These are phyloP conservation scores for Melinopterus prodromus DNA, from an alignment of 2,888 invertebrate species.

Conservation along the genomic window DNA sequence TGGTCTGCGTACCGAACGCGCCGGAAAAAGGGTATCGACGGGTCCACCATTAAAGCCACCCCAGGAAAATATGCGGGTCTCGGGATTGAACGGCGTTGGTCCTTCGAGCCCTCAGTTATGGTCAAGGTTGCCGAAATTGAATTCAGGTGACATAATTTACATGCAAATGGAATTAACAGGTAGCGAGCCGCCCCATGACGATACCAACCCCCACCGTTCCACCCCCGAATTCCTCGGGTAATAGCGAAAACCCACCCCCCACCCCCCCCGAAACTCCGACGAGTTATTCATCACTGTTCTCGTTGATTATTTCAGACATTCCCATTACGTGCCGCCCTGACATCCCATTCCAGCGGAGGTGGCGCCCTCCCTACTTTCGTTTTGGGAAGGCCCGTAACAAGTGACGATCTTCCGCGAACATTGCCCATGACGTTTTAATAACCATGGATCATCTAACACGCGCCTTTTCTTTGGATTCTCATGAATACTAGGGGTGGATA, in stretches of 20 bases:
- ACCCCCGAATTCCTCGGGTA: slow-evolving; percentile 19
- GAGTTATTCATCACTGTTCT: slow-evolving; percentile 11
- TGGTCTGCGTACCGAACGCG: not conserved
- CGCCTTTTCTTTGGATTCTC: too few species aligned
- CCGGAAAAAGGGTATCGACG: slow-evolving; percentile 1
- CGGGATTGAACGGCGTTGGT: slow-evolving; percentile 12
- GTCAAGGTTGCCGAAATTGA: not conserved
- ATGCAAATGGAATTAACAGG: slow-evolving; percentile 34
- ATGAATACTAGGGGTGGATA: too few species aligned
- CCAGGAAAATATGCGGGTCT: slow-evolving; percentile 23
- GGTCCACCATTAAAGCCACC: slow-evolving; percentile 24
- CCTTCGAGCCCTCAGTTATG: not conserved
- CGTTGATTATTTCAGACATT: slow-evolving; percentile 30
- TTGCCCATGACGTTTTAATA: too few species aligned
- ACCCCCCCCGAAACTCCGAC: not conserved
- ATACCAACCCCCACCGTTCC: slow-evolving; percentile 17
- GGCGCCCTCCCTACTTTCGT: not conserved
- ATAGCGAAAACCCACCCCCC: slow-evolving; percentile 15
- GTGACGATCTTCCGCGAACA: too few species aligned
- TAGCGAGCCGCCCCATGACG: slow-evolving; percentile 25
- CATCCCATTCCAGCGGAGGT: slow-evolving; percentile 6
- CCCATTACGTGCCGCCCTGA: slow-evolving; percentile 17
- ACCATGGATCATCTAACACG: too few species aligned
- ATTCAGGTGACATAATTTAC: slow-evolving; percentile 33
- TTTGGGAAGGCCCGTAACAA: not conserved